These are phyloP conservation scores for Apomyelois bistriatella DNA, from an alignment of 2,888 invertebrate species.

Conservation along the genomic window DNA sequence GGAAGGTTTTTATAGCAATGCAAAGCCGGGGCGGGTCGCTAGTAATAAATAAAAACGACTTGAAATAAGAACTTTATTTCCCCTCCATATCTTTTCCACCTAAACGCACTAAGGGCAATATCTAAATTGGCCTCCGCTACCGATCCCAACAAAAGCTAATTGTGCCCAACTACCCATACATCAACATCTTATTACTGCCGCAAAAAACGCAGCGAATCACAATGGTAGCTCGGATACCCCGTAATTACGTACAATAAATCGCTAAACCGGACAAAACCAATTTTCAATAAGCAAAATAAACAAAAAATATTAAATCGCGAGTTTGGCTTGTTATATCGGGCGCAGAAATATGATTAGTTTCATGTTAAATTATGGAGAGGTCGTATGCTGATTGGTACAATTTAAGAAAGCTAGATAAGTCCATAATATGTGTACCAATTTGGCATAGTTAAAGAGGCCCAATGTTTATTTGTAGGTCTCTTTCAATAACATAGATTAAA, in stretches of 20 bases:
- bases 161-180: constrained; percentile 1
- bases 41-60: no score
- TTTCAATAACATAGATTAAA: no score
- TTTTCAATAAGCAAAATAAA: constrained; percentile 13
- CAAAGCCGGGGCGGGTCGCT: no score
- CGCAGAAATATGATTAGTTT: background rate
- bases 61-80: background rate
- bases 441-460: no score
- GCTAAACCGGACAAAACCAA: constrained; percentile 25
- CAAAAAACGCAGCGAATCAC: background rate
- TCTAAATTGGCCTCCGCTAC: constrained; percentile 4
- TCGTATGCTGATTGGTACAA: no score
- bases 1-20: no score
- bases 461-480: no score
- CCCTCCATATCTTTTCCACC: background rate
- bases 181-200: constrained; percentile 4
- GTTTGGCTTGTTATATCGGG: background rate
- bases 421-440: no score
- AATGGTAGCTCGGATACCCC: constrained; percentile 31
- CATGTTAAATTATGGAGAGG: background rate
- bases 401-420: no score
- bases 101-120: background rate
- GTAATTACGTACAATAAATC: constrained; percentile 64
- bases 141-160: background rate
- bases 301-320: background rate